These are phyloP conservation scores for Pyrgus malvae DNA, from an alignment of 2,888 invertebrate genomes.

Conservation along the genomic window DNA sequence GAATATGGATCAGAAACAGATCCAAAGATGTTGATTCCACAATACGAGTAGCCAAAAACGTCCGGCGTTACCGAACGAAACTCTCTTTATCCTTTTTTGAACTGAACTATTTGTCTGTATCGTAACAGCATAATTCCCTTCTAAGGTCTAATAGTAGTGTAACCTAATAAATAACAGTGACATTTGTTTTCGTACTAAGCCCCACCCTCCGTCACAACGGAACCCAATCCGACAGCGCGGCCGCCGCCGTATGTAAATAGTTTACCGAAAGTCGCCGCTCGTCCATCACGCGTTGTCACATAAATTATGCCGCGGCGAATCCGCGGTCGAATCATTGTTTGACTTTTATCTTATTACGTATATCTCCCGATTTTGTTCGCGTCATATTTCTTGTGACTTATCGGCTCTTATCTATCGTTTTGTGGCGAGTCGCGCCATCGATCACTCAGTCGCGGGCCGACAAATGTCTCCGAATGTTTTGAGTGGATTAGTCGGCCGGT, in stretches of 20 bases:
- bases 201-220: constrained; percentile 79
- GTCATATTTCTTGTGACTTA: constrained; percentile 81
- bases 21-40: too few relatives aligned
- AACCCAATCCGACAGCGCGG: constrained; percentile 79
- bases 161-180: constrained; percentile 81
- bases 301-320: constrained; percentile 83
- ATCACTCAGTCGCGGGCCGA: constrained; percentile 73
- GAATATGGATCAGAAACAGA: too few relatives aligned
- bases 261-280: constrained; percentile 82
- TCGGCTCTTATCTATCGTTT: constrained; percentile 81
- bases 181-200: constrained; percentile 81
- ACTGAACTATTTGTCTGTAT: background rate
- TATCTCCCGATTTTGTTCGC: constrained; percentile 82
- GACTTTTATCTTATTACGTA: constrained; percentile 82
- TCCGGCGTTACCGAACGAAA: background rate
- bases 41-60: too few relatives aligned
- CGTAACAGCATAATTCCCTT: constrained; percentile 46
- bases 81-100: background rate
- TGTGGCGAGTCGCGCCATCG: constrained; percentile 78
- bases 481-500: constrained; percentile 82
- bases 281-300: constrained; percentile 82
- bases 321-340: constrained; percentile 82
- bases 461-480: constrained; percentile 79
- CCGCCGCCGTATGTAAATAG: constrained; percentile 80
- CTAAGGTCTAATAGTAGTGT: constrained; percentile 74